Evolutionary conservation across 2,113 vertebrate genomes (phyloP).

Genomic region (Saccopteryx bilineata): DNA sequence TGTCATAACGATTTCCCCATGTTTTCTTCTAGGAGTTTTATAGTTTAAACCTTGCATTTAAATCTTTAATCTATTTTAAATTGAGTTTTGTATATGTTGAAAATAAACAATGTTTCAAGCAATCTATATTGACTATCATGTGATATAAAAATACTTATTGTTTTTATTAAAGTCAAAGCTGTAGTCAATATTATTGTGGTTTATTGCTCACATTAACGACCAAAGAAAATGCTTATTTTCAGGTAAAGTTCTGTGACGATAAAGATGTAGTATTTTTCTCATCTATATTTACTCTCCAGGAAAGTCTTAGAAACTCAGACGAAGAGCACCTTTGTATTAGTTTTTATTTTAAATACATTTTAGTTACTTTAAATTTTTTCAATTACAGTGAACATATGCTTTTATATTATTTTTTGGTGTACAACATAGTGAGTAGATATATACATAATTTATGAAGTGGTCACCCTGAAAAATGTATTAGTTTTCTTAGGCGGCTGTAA

Average conservation of each 20-base stretch:
- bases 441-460: too few relatives aligned
- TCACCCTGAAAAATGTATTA: too few relatives aligned
- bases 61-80: not conserved
- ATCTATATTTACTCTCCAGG: not conserved
- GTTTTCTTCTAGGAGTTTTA: not conserved
- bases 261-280: not conserved
- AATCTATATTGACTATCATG: not conserved
- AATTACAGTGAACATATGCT: not conserved
- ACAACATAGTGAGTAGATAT: too few relatives aligned
- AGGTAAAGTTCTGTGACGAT: not conserved
- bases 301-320: not conserved
- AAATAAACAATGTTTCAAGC: not conserved
- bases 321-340: not conserved
- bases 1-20: not conserved
- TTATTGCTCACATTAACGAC: not conserved
- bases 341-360: not conserved
- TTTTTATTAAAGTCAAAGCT: slow-evolving; percentile 16
- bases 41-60: not conserved
- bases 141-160: not conserved
- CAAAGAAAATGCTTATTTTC: not conserved
- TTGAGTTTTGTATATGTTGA: not conserved
- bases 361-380: not conserved
- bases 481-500: not conserved
- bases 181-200: not conserved
- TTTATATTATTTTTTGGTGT: too few relatives aligned